Conservation (phyloP, 2,888 invertebrate species). For the Odontomyia ornata region DNA sequence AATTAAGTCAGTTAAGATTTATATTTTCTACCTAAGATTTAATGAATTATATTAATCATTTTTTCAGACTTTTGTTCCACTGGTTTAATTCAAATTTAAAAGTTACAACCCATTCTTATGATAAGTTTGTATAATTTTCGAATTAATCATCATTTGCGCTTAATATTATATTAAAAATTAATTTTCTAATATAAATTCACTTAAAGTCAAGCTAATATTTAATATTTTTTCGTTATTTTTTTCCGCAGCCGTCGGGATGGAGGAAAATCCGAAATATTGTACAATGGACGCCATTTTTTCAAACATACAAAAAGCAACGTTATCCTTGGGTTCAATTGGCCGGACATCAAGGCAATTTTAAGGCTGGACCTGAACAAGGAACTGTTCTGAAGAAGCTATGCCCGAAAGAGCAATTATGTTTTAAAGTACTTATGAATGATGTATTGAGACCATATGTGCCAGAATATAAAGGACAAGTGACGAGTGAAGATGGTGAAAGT, state of each 20-base stretch:
- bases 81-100: too few species aligned
- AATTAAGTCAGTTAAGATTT: too few species aligned
- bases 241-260: slow-evolving; percentile 87
- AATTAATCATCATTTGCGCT: too few species aligned
- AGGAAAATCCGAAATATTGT: slow-evolving; percentile 92
- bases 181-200: too few species aligned
- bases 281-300: slow-evolving; percentile 96
- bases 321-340: slow-evolving; percentile 98
- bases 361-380: slow-evolving; percentile 91
- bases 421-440: slow-evolving; percentile 85
- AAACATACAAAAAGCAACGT: slow-evolving; percentile 93
- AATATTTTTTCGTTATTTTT: slow-evolving; percentile 47
- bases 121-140: background rate
- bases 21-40: too few species aligned
- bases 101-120: background rate
- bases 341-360: slow-evolving; percentile 95
- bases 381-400: slow-evolving; percentile 94
- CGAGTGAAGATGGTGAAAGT: slow-evolving; percentile 81
- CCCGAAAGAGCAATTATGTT: slow-evolving; percentile 87
- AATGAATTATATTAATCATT: background rate
- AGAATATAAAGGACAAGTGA: slow-evolving; percentile 88
- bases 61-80: too few species aligned
- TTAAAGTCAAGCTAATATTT: too few species aligned
- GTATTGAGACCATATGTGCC: slow-evolving; percentile 89
- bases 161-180: too few species aligned